Conservation (phyloP, 2,797 vertebrate species). For the Sparus aurata region DNA sequence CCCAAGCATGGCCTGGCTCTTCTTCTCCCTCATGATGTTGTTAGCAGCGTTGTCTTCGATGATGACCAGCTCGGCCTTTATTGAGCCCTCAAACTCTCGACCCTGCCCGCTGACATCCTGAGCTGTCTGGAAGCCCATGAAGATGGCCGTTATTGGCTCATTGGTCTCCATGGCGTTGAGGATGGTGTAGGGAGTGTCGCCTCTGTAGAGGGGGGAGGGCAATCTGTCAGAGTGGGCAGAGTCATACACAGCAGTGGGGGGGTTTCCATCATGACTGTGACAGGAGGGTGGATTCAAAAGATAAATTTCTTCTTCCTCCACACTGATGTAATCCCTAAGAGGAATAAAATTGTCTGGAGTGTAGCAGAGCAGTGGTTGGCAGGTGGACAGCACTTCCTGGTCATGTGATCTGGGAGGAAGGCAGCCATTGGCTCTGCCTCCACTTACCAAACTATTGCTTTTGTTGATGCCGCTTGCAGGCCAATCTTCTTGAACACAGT, state of each 20-base stretch:
- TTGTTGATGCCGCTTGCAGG: not conserved
- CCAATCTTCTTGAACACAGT: not conserved
- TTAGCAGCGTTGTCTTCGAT: constrained; percentile 77
- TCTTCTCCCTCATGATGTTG: constrained; percentile 39
- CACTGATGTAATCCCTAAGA: constrained; percentile 50
- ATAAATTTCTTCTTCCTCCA: constrained; percentile 49
- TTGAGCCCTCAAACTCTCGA: constrained; percentile 86
- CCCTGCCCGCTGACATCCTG: constrained; percentile 75
- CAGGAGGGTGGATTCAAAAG: constrained; percentile 47
- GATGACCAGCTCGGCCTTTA: constrained; percentile 90
- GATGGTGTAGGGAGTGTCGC: constrained; percentile 82
- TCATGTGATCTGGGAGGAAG: constrained; percentile 36
- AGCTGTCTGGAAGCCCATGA: constrained; percentile 91
- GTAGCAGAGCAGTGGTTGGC: constrained; percentile 52
- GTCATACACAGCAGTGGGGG: constrained; percentile 42
- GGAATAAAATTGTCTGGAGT: constrained; percentile 64
- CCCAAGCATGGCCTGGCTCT: constrained; percentile 64
- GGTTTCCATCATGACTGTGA: constrained; percentile 51
- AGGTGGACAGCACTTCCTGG: constrained; percentile 34
- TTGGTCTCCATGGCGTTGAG: constrained; percentile 85
- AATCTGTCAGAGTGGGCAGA: constrained; percentile 44
- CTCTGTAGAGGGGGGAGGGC: constrained; percentile 65
- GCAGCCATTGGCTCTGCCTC: constrained; percentile 28
- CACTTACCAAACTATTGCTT: not conserved
- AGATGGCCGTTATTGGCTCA: constrained; percentile 92